Conservation (phyloP, 2,797 vertebrate genomes). For the Malacoraja senta region DNA sequence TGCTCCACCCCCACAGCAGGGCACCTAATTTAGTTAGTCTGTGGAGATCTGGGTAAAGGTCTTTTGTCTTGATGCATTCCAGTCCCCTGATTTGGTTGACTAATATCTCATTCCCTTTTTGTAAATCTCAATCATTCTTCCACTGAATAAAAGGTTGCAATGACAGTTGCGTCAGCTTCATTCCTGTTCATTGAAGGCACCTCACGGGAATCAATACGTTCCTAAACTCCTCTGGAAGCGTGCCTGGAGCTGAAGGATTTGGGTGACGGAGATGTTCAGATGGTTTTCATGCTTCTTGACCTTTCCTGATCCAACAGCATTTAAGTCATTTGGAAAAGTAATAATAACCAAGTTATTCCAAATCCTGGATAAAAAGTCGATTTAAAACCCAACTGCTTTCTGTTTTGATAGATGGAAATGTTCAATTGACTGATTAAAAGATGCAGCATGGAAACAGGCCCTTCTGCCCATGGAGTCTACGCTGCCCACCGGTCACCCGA, state of each 20-base stretch:
- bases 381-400: not conserved
- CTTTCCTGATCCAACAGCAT: not conserved
- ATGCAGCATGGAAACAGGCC: too few relatives aligned
- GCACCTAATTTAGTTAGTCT: slow-evolving; percentile 45
- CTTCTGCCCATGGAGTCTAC: too few relatives aligned
- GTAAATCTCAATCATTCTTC: slow-evolving; percentile 49
- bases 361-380: not conserved
- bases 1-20: slow-evolving; percentile 15
- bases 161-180: slow-evolving; percentile 43
- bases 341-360: not conserved
- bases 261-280: not conserved
- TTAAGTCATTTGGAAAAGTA: too few relatives aligned
- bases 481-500: too few relatives aligned
- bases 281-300: slow-evolving; percentile 36
- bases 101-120: slow-evolving; percentile 43
- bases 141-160: slow-evolving; percentile 45
- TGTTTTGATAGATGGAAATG: not conserved
- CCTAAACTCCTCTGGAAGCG: accelerated
- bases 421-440: too few relatives aligned
- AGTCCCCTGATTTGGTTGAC: slow-evolving; percentile 45
- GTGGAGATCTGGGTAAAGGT: slow-evolving; percentile 46
- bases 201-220: slow-evolving; percentile 34
- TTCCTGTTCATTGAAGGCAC: slow-evolving; percentile 42
- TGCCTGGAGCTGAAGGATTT: accelerated
- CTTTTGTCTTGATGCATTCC: slow-evolving; percentile 49